Evolutionary conservation across 2,797 vertebrate species (phyloP).

Genomic region (Pantherophis vulpinus): DNA sequence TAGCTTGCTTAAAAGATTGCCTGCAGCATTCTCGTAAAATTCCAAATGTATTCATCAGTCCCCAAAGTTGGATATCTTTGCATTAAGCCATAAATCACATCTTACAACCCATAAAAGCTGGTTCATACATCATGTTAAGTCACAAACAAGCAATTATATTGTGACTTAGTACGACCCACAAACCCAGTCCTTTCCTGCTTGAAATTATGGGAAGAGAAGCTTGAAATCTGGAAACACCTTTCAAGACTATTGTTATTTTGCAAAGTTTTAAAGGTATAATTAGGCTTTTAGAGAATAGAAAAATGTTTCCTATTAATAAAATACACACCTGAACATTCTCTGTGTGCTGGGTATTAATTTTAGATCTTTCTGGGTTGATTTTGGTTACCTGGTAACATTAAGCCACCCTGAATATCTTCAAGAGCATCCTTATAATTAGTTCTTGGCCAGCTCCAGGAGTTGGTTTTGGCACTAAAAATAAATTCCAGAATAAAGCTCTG

Average conservation of each 20-base stretch:
- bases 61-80: not conserved
- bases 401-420: not conserved
- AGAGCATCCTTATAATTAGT: not conserved
- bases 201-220: not conserved
- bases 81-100: not conserved
- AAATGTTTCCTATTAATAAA: not conserved
- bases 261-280: not conserved
- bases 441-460: not conserved
- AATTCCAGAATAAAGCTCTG: slow-evolving; percentile 11
- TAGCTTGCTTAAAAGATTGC: not conserved
- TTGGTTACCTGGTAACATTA: not conserved
- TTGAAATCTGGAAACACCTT: not conserved
- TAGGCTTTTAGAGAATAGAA: not conserved
- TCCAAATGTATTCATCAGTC: not conserved
- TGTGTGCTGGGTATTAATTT: not conserved
- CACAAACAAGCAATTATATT: not conserved
- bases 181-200: not conserved
- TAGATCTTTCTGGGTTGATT: not conserved
- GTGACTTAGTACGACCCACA: not conserved
- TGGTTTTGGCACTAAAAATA: not conserved
- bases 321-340: not conserved
- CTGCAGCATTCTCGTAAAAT: not conserved
- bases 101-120: not conserved
- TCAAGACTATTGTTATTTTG: not conserved
- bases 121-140: not conserved